These are phyloP conservation scores for Styela clava DNA, from an alignment of 23 tunicate genomes.

Conservation along the genomic window DNA sequence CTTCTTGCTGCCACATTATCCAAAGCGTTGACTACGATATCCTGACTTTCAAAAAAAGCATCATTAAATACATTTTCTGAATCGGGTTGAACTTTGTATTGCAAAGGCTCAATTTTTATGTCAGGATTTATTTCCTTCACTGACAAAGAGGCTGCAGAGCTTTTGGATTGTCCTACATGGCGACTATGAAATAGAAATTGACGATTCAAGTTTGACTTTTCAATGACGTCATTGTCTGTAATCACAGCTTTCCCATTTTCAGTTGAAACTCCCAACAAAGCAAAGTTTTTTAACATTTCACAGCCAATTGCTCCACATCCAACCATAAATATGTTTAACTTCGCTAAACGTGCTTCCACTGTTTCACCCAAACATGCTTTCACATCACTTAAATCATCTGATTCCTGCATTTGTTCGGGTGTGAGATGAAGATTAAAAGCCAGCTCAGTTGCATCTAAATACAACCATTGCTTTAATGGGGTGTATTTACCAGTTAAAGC, in stretches of 20 bases:
- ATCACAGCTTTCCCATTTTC: not conserved
- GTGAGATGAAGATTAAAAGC: not conserved
- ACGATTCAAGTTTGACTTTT: constrained; percentile 20
- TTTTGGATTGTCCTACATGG: constrained; percentile 10
- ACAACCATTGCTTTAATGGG: constrained; percentile 27
- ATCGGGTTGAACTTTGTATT: constrained; percentile 23
- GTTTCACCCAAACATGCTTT: constrained; percentile 9
- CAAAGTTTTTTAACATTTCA: constrained; percentile 26
- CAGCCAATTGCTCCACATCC: constrained; percentile 38
- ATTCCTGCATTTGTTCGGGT: not conserved
- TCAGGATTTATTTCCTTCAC: constrained; percentile 14
- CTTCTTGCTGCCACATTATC: constrained; percentile 27
- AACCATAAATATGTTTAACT: constrained; percentile 15
- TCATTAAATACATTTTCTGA: constrained; percentile 12
- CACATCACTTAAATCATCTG: not conserved
- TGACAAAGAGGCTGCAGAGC: not conserved
- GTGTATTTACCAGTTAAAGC: constrained; percentile 24
- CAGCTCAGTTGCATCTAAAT: constrained; percentile 14
- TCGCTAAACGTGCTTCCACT: not conserved
- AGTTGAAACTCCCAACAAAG: constrained; percentile 18
- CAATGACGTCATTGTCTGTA: constrained; percentile 28
- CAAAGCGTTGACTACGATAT: constrained; percentile 15
- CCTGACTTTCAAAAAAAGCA: constrained; percentile 2
- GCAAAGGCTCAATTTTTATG: not conserved
- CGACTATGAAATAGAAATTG: constrained; percentile 25